Percentiles rank a stretch among this genome's conserved stretches.
Evolutionary conservation across 1,140 invertebrate species (phyloP).

Genomic region (Bombus confusus): DNA sequence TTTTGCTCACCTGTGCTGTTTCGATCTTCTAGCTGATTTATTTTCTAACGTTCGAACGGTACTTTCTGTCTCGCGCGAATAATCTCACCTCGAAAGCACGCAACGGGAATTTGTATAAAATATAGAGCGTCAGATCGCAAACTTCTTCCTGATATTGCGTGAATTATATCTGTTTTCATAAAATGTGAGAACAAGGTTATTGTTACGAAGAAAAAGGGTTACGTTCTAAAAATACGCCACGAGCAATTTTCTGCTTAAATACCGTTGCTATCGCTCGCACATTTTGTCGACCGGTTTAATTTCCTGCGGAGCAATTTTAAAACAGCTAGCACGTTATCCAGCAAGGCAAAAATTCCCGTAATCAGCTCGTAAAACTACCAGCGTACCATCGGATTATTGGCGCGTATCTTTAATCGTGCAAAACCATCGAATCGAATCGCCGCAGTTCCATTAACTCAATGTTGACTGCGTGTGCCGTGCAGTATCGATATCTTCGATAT

Average conservation of each 20-base stretch:
- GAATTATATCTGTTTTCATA: no score
- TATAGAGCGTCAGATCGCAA: background rate
- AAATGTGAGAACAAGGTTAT: background rate
- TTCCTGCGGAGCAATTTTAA: background rate
- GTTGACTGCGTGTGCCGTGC: background rate
- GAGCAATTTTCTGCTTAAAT: background rate
- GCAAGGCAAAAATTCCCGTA: background rate
- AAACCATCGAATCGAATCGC: background rate
- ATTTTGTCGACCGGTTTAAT: background rate
- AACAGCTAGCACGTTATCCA: background rate
- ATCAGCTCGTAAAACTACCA: background rate
- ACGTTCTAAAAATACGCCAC: no score
- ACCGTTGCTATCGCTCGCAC: no score
- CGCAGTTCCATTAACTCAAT: constrained; percentile 3
- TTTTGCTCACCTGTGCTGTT: no score
- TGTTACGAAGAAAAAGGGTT: background rate
- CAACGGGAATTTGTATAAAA: background rate
- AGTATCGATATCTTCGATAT: background rate
- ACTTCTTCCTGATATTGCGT: background rate
- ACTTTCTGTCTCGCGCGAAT: no score
- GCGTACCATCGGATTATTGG: background rate
- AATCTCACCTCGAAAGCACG: no score
- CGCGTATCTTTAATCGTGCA: background rate
- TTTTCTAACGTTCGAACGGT: no score
- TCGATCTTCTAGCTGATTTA: no score